Conservation (phyloP, 1,140 invertebrate genomes). For the Anastrepha obliqua region DNA sequence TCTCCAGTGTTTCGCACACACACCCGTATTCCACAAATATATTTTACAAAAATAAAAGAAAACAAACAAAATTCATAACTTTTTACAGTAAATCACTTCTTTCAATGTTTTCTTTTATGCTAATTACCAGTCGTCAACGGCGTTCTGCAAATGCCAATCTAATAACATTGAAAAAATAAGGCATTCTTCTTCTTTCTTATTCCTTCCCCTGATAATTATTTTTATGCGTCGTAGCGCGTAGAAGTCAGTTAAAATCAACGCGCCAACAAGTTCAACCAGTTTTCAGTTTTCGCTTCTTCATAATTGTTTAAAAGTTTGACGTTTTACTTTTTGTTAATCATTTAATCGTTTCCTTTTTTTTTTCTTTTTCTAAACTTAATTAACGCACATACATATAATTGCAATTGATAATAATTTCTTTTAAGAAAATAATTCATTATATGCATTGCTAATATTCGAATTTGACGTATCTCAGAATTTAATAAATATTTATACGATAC, state of each 20-base stretch:
- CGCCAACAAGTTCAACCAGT: not conserved
- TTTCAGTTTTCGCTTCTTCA: not conserved
- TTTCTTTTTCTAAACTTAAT: constrained; percentile 10
- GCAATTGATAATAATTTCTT: constrained; percentile 8
- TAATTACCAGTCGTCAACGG: not conserved
- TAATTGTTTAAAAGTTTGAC: not conserved
- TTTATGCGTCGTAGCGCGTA: not conserved
- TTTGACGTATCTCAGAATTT: constrained; percentile 21
- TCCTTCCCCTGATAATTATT: constrained; percentile 11
- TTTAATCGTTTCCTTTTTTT: not conserved
- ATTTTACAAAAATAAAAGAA: not conserved
- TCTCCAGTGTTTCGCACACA: not conserved
- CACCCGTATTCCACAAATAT: not conserved
- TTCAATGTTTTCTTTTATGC: not conserved
- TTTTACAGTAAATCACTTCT: not conserved
- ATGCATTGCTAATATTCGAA: constrained; percentile 51
- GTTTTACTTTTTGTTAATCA: not conserved
- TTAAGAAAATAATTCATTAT: constrained; percentile 47
- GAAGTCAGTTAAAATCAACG: not conserved
- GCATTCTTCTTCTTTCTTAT: constrained; percentile 11
- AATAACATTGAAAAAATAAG: constrained; percentile 24
- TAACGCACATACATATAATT: constrained; percentile 39
- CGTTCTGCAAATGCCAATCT: not conserved
- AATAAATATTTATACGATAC: constrained; percentile 21
- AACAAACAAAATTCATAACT: not conserved